Evolutionary conservation across 2,888 invertebrate species (phyloP).

Genomic region (Panopea generosa): DNA sequence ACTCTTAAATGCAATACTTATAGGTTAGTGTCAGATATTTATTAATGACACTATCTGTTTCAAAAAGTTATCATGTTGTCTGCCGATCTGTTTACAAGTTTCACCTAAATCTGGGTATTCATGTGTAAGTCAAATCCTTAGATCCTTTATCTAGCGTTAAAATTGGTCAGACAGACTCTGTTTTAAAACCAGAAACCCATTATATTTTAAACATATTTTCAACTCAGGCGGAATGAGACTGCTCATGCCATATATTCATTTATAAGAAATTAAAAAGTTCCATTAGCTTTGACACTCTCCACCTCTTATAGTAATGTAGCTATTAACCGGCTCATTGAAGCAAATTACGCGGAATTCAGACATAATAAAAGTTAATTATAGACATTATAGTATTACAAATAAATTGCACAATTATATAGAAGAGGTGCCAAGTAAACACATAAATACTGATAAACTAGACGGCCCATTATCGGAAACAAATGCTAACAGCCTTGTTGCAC

Average conservation of each 20-base stretch:
- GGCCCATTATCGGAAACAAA: not conserved
- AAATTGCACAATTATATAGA: conserved; percentile 28
- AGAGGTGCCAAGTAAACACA: conserved; percentile 10
- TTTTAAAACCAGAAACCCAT: no score
- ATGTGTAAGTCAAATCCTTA: no score
- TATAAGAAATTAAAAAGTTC: conserved; percentile 39
- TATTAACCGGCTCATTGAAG: conserved; percentile 47
- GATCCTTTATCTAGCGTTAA: no score
- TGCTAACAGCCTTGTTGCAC: no score
- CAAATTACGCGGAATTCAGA: conserved; percentile 44
- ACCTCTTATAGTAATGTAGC: conserved; percentile 44
- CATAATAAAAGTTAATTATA: conserved; percentile 52
- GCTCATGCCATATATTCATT: conserved; percentile 41
- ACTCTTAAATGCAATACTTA: no score
- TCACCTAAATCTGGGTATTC: no score
- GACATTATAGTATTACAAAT: conserved; percentile 45
- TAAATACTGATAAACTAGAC: not conserved
- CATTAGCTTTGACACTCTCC: conserved; percentile 50
- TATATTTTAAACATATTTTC: no score
- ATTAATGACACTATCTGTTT: no score
- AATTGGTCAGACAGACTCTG: no score
- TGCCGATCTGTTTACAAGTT: no score
- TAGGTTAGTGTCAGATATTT: no score
- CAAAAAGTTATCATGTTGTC: no score
- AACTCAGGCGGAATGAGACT: not conserved